Conservation (phyloP, 2,797 vertebrate species). For the Siniperca undulata region DNA sequence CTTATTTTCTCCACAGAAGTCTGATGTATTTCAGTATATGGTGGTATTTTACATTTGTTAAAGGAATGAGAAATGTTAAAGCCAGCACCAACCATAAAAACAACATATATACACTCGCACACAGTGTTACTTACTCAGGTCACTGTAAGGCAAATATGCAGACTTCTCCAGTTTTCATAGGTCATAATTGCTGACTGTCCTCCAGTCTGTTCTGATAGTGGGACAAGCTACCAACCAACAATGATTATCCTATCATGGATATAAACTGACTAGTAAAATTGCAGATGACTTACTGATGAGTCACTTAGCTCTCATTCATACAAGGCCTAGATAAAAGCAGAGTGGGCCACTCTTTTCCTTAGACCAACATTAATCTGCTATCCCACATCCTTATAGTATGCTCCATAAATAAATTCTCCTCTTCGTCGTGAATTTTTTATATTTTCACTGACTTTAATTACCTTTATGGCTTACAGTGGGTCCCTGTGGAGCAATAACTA, state of each 20-base stretch:
- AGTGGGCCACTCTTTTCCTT: not conserved
- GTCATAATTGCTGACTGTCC: not conserved
- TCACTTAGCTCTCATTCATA: conserved; percentile 7
- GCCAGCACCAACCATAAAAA: not conserved
- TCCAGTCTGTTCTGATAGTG: conserved; percentile 27
- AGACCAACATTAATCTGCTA: conserved; percentile 24
- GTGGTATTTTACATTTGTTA: not conserved
- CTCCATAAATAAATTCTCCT: conserved; percentile 14
- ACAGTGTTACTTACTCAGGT: not conserved
- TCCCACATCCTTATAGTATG: conserved; percentile 29
- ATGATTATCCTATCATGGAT: not conserved
- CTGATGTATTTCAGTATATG: not conserved
- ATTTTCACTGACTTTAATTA: conserved; percentile 17
- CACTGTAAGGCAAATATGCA: not conserved
- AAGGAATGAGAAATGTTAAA: not conserved
- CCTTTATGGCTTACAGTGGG: not conserved
- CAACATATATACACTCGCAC: not conserved
- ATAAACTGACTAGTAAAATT: not conserved
- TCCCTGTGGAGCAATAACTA: conserved; percentile 26
- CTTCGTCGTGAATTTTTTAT: conserved; percentile 17
- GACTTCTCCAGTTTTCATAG: not conserved
- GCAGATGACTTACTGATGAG: conserved; percentile 3
- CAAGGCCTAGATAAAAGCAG: conserved; percentile 27
- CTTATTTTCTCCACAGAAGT: not conserved
- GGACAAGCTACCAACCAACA: conserved; percentile 7